These are phyloP conservation scores for Proterorhinus semilunaris DNA, from an alignment of 2,113 vertebrate genomes.

Conservation along the genomic window DNA sequence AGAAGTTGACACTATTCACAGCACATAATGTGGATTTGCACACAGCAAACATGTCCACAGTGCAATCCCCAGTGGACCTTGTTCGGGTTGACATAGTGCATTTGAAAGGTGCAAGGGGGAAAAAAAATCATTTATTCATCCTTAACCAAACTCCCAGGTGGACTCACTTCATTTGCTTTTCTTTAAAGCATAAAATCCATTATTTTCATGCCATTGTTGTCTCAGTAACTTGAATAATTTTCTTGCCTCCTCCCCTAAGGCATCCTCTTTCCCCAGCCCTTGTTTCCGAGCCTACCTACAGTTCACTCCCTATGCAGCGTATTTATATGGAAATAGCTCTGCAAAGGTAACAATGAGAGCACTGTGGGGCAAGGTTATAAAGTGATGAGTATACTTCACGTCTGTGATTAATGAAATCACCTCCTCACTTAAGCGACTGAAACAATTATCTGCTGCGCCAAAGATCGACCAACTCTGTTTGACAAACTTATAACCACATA, in stretches of 20 bases:
- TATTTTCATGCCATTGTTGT: not conserved
- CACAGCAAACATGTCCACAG: not conserved
- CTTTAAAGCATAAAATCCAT: conserved; percentile 6
- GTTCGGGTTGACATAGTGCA: conserved; percentile 18
- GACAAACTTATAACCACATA: conserved; percentile 6
- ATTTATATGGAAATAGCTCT: conserved; percentile 32
- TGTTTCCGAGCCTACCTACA: not conserved
- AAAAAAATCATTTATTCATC: conserved; percentile 47
- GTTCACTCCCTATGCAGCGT: not conserved
- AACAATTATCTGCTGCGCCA: conserved; percentile 14
- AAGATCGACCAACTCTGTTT: not conserved
- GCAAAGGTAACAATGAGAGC: not conserved
- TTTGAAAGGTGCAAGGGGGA: conserved; percentile 18
- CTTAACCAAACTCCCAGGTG: not conserved
- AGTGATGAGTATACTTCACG: not conserved
- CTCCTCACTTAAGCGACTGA: not conserved
- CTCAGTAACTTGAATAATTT: conserved; percentile 2
- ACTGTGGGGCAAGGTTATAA: not conserved
- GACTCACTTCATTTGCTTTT: conserved; percentile 25
- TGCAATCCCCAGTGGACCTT: not conserved
- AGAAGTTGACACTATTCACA: not conserved
- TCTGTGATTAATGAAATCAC: not conserved
- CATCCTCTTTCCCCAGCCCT: conserved; percentile 1
- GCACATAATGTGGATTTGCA: conserved; percentile 1
- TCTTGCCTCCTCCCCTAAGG: not conserved